Conservation (phyloP, 1,140 invertebrate species). For the Zaprionus ornatus region DNA sequence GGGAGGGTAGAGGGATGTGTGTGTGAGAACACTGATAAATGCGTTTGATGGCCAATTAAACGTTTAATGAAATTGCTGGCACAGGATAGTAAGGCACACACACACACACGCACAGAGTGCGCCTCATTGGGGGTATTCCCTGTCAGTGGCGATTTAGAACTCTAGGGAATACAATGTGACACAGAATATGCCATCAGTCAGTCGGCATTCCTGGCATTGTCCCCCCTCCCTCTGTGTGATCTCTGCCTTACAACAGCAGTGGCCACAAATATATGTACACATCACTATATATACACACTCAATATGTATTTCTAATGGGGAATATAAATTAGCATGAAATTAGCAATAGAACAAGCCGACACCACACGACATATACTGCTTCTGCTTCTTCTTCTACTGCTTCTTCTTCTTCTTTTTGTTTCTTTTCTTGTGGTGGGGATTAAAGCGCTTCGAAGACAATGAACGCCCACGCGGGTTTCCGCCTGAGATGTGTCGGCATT, state of each 20-base stretch:
- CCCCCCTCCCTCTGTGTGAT: not conserved
- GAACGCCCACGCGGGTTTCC: conserved; percentile 19
- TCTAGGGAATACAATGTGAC: conserved; percentile 1
- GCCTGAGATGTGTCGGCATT: too few relatives aligned
- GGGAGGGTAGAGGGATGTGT: conserved; percentile 21
- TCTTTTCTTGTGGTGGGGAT: conserved; percentile 9
- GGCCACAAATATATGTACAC: not conserved
- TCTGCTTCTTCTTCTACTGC: too few relatives aligned
- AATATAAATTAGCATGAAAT: conserved; percentile 38
- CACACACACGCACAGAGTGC: too few relatives aligned
- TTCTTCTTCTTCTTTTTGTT: not conserved
- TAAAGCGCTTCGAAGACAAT: conserved; percentile 26
- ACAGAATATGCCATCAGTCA: conserved; percentile 1
- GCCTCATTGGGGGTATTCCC: not conserved
- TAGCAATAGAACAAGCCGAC: conserved; percentile 14
- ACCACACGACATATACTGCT: not conserved
- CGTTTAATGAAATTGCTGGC: conserved; percentile 53
- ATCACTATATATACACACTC: not conserved
- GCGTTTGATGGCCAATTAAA: conserved; percentile 72
- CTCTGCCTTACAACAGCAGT: not conserved
- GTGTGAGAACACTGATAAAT: conserved; percentile 25
- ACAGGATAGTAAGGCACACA: conserved; percentile 16
- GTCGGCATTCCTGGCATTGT: not conserved
- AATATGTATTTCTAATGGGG: conserved; percentile 2
- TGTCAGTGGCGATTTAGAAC: conserved; percentile 1